Base-by-base conservation (phyloP, 1,140 invertebrate species). In the Zophobas atratus region DNA sequence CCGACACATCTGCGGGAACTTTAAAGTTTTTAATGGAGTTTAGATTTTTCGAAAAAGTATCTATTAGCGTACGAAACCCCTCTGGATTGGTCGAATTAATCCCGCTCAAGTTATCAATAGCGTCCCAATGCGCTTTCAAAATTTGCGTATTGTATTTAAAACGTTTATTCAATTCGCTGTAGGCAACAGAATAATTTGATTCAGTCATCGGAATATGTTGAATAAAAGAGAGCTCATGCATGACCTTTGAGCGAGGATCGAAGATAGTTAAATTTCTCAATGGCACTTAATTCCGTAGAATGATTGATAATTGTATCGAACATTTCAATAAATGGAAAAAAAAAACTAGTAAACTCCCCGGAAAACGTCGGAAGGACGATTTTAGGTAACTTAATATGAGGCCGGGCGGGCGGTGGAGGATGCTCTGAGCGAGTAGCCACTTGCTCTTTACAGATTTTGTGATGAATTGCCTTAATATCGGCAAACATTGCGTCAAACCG, bases 221-320 rank as follows among this genome's bases (percentile, higher is more conserved):
- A 5, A 73, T 46, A 8, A 73, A 32, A 55, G 38, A 6, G 20
- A 51, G 33, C 1, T 20, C 20, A 20, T 20, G 71, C 38, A 34
- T 53, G 20, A 5, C 46, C 71, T 39, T 55, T 73, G 20, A 73
- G 35, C 33, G 48, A n/a, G 20, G 71, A 73, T 2, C 8, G 48
- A 8, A 73, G 34, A 73, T 73, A 73, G n/a, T 73, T 73, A 49
- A 73, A 73, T 73, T 73, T 73, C 35, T 73, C 71, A 51, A 73
- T 33, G 6, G 39, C 5, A 4, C 41, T 51, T 35, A 73, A 39
- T 32, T 46, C 48, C 1, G 6, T 57, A 73, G 39, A 46, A 51
- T 73, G 8, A 73, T 73, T 6, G 4, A 73, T 46, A 1, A 73
- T 6, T 32, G 71, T 33, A 51, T 49, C 5, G 34, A 73, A 73